A percentile compares a stretch with the other conserved stretches of the same genome.
Evolutionary conservation across 2,888 invertebrate genomes (phyloP).

Genomic region (Heliconius ismenius): DNA sequence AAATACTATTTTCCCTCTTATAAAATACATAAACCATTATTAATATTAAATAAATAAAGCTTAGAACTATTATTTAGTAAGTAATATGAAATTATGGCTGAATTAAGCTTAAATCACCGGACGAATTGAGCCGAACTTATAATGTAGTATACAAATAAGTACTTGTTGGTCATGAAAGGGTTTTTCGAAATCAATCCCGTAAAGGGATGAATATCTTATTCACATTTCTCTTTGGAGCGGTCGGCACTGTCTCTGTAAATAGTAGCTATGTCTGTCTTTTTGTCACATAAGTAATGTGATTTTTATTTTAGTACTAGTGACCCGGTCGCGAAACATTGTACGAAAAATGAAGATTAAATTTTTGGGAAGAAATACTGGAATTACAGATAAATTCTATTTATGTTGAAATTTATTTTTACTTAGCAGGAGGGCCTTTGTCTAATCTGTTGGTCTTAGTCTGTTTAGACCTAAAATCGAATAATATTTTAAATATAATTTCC

Average conservation of each 20-base stretch:
- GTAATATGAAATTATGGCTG: not conserved
- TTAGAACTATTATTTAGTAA: not conserved
- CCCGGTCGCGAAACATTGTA: no score
- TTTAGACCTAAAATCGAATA: not conserved
- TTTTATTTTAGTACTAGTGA: not conserved
- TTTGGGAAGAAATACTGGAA: no score
- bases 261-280: not conserved
- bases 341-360: no score
- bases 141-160: not conserved
- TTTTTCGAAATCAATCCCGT: slow-evolving; percentile 7
- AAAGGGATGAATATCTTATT: slow-evolving; percentile 5
- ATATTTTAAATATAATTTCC: not conserved
- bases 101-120: not conserved
- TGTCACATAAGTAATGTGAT: not conserved
- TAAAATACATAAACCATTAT: no score
- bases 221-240: slow-evolving; percentile 8
- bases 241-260: not conserved
- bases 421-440: not conserved
- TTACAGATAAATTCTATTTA: no score
- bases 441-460: no score
- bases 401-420: no score
- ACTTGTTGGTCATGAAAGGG: slow-evolving; percentile 5
- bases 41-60: not conserved
- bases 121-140: not conserved
- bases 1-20: not conserved